phyloP scores from a whole-genome alignment of 2,888 invertebrate genomes.

The Acronicta leporina region DNA sequence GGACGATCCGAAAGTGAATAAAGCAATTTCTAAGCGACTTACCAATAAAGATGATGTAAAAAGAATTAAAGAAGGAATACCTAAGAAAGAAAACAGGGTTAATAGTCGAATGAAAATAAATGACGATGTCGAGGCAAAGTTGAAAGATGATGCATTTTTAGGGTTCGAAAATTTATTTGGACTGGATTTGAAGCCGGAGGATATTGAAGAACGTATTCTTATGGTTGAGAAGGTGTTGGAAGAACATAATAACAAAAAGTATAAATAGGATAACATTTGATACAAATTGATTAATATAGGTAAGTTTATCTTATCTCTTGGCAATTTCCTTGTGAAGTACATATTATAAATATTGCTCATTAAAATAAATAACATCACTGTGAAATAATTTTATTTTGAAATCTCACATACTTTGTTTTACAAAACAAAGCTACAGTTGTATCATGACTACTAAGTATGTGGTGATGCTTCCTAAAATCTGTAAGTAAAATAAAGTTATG shows the following conservation, averaged over 20 bases:
- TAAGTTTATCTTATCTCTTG: too few relatives aligned
- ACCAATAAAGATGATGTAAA: background rate
- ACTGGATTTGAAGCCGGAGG: slow-evolving; percentile 58
- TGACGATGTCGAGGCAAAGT: slow-evolving; percentile 8
- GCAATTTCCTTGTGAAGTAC: background rate
- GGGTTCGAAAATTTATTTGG: slow-evolving; percentile 44
- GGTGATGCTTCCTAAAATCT: slow-evolving; percentile 63
- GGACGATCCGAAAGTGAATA: slow-evolving; percentile 9
- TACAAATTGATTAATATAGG: background rate
- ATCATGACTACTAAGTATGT: slow-evolving; percentile 64
- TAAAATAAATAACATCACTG: background rate
- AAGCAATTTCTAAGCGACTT: slow-evolving; percentile 11
- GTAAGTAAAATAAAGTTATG: slow-evolving; percentile 30
- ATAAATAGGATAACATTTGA: background rate
- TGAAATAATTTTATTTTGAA: background rate
- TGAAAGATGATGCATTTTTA: slow-evolving; percentile 20
- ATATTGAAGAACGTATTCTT: slow-evolving; percentile 64
- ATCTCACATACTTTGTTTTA: too few relatives aligned
- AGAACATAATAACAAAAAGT: slow-evolving; percentile 63
- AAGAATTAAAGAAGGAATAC: slow-evolving; percentile 7
- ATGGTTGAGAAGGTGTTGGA: slow-evolving; percentile 66
- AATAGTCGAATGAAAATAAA: slow-evolving; percentile 7
- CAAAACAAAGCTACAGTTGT: slow-evolving; percentile 45
- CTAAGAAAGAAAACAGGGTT: background rate
- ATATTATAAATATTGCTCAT: too few relatives aligned